These are phyloP conservation scores for Eumerus sabulonum DNA, from an alignment of 2,888 invertebrate species.

Conservation along the genomic window DNA sequence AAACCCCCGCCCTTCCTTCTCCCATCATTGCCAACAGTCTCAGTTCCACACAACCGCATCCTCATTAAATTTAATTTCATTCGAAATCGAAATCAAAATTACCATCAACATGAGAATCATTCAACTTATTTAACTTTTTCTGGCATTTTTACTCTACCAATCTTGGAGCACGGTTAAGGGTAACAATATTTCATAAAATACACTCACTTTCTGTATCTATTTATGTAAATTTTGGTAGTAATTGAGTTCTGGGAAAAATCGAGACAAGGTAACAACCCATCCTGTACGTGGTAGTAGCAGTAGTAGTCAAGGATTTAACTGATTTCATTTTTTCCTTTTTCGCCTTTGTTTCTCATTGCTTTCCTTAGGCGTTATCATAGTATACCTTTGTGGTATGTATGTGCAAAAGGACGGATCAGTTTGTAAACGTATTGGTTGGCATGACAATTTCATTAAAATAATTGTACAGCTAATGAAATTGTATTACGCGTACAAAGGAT, in stretches of 20 bases:
- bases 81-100: constrained; percentile 67
- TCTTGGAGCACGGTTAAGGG: constrained; percentile 28
- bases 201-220: neutral
- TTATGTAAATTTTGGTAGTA: constrained; percentile 22
- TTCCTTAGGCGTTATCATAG: constrained; percentile 37
- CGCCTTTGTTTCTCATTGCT: neutral
- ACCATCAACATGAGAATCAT: constrained; percentile 39
- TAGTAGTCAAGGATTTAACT: constrained; percentile 64
- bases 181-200: constrained; percentile 5
- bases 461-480: constrained; percentile 68
- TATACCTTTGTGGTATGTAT: constrained; percentile 18
- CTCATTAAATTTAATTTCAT: constrained; percentile 68
- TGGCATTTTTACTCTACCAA: constrained; percentile 21
- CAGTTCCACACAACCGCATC: constrained; percentile 16
- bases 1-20: neutral
- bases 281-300: constrained; percentile 40
- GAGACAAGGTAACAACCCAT: neutral
- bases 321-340: constrained; percentile 27
- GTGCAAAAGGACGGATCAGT: constrained; percentile 41
- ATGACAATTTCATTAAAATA: constrained; percentile 70
- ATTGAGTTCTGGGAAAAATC: too few species aligned
- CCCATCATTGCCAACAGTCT: neutral
- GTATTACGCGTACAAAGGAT: constrained; percentile 54
- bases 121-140: constrained; percentile 63
- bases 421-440: constrained; percentile 66